Conservation (phyloP, 2,113 vertebrate species). For the Equus quagga region DNA sequence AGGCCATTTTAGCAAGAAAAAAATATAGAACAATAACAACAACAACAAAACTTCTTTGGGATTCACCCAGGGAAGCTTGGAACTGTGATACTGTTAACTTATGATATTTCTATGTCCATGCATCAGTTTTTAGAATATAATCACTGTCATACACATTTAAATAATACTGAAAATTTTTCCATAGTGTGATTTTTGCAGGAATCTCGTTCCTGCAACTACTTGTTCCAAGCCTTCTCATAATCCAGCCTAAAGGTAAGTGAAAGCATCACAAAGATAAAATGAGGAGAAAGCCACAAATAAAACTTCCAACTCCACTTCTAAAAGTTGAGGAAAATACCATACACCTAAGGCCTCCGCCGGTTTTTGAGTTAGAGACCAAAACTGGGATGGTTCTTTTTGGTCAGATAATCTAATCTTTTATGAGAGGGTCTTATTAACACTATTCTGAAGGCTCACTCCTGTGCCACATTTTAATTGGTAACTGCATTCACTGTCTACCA, state of each 20-base stretch:
- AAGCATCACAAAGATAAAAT: slow-evolving; percentile 57
- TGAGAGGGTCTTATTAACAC: slow-evolving; percentile 85
- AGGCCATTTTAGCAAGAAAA: slow-evolving; percentile 35
- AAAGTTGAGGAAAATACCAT: slow-evolving; percentile 78
- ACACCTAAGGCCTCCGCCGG: slow-evolving; percentile 39
- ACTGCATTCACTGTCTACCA: slow-evolving; percentile 84
- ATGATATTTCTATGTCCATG: slow-evolving; percentile 51
- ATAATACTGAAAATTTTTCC: not conserved
- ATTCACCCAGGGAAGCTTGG: not conserved
- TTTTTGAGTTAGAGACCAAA: slow-evolving; percentile 66
- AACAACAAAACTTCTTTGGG: not conserved
- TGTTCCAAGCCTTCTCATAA: slow-evolving; percentile 64
- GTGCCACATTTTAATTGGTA: slow-evolving; percentile 83
- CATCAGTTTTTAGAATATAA: slow-evolving; percentile 8
- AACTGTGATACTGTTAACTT: not conserved
- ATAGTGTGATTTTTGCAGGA: slow-evolving; percentile 63
- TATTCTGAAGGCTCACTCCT: slow-evolving; percentile 55
- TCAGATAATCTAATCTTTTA: slow-evolving; percentile 82
- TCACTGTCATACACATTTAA: not conserved
- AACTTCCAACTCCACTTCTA: slow-evolving; percentile 58
- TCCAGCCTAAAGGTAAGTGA: slow-evolving; percentile 55
- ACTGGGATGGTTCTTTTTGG: slow-evolving; percentile 65
- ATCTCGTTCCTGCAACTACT: slow-evolving; percentile 34
- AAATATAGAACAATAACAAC: not conserved
- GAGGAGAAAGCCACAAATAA: slow-evolving; percentile 45